These are phyloP conservation scores for Oxyteleia sp. DNA, from an alignment of 2,888 invertebrate species.

Conservation along the genomic window DNA sequence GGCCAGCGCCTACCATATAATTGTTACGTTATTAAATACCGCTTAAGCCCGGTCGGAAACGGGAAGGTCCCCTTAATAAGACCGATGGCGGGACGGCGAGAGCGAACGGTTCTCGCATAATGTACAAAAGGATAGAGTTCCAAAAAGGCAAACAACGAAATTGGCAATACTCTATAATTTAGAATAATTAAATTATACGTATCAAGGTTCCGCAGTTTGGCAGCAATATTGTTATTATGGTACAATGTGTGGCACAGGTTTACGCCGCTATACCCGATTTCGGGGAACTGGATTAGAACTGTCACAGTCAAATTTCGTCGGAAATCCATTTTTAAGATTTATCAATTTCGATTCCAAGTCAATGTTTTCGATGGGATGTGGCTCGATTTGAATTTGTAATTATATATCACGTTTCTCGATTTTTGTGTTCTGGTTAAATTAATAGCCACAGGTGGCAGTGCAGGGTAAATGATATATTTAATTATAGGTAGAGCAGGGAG, in stretches of 20 bases:
- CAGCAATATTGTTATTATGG: conserved; percentile 68
- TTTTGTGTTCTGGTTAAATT: conserved; percentile 34
- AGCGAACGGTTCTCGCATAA: conserved; percentile 49
- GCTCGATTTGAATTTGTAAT: conserved; percentile 57
- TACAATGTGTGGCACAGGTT: conserved; percentile 39
- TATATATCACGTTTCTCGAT: conserved; percentile 45
- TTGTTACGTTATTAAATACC: conserved; percentile 87
- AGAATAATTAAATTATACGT: conserved; percentile 74
- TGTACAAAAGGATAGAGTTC: conserved; percentile 46
- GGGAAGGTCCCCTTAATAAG: conserved; percentile 80
- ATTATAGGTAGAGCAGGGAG: conserved; percentile 17
- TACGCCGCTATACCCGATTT: conserved; percentile 55
- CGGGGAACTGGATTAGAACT: conserved; percentile 64
- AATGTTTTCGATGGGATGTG: conserved; percentile 25
- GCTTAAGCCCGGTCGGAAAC: conserved; percentile 80
- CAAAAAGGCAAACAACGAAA: conserved; percentile 66
- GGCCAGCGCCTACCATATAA: conserved; percentile 85
- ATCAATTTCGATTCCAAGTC: conserved; percentile 65
- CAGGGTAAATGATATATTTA: conserved; percentile 43
- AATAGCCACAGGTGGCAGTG: conserved; percentile 50
- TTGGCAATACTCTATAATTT: conserved; percentile 71
- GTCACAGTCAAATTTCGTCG: conserved; percentile 63
- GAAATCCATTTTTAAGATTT: conserved; percentile 69
- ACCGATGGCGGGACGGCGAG: conserved; percentile 56
- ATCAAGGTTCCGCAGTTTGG: conserved; percentile 65